Conservation (phyloP, 2,888 invertebrate genomes). For the Heliconius erato region DNA sequence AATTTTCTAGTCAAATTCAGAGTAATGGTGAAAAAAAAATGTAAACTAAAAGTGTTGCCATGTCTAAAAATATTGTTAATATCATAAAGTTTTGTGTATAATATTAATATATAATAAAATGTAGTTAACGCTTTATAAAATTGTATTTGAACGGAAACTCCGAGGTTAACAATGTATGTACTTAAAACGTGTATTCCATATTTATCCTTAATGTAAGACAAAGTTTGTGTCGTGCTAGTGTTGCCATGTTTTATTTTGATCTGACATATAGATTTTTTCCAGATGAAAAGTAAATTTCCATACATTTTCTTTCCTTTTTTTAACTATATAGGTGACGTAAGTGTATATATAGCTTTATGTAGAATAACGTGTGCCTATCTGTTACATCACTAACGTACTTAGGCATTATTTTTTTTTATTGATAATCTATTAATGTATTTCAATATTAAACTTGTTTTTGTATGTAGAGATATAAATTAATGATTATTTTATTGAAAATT, state of each 20-base stretch:
- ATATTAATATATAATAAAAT: constrained; percentile 52
- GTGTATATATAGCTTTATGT: constrained; percentile 78
- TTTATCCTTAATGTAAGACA: constrained; percentile 40
- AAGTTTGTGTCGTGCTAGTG: constrained; percentile 42
- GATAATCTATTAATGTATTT: constrained; percentile 8
- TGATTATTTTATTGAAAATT: neutral
- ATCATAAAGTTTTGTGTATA: constrained; percentile 65
- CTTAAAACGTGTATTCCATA: constrained; percentile 75
- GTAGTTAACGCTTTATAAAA: constrained; percentile 61
- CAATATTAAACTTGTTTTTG: constrained; percentile 10
- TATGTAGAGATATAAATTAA: neutral
- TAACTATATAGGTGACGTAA: constrained; percentile 8
- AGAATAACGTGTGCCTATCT: constrained; percentile 76
- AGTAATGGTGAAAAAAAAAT: neutral
- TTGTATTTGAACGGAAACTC: constrained; percentile 67
- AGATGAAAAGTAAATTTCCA: constrained; percentile 36
- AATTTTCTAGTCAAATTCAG: constrained; percentile 53
- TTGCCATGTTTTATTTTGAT: constrained; percentile 32
- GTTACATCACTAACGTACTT: constrained; percentile 49
- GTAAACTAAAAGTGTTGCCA: constrained; percentile 59
- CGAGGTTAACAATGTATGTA: constrained; percentile 77
- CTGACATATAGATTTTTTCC: constrained; percentile 2
- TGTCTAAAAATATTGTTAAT: constrained; percentile 58
- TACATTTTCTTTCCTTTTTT: constrained; percentile 7
- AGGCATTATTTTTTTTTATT: constrained; percentile 13